A percentile compares a stretch with the other conserved stretches of the same genome.
Conservation (phyloP, 2,113 vertebrate genomes). For the Platycercus adscitus region DNA sequence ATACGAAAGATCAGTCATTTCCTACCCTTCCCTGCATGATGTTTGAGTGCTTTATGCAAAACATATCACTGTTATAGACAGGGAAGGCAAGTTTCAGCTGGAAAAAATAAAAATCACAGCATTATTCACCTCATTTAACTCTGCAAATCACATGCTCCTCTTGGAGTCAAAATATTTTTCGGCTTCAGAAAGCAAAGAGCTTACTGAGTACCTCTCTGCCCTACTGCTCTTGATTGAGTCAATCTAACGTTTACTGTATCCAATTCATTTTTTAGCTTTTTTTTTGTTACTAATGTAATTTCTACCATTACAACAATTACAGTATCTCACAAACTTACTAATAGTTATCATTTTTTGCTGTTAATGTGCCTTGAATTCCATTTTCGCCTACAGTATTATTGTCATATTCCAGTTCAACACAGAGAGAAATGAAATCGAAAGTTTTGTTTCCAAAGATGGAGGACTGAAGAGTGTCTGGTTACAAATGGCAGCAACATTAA, state of each 20-base stretch:
- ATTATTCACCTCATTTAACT: conserved; percentile 69
- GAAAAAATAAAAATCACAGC: conserved; percentile 47
- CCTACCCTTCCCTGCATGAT: background rate
- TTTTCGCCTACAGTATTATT: conserved; percentile 18
- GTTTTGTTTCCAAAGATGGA: conserved; percentile 47
- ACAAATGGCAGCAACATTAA: conserved; percentile 43
- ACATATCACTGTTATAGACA: background rate
- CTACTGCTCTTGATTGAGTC: conserved; percentile 53
- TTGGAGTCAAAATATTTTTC: conserved; percentile 59
- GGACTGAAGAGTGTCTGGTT: conserved; percentile 5
- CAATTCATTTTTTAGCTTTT: conserved; percentile 61
- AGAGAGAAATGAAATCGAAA: conserved; percentile 30
- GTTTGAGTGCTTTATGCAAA: conserved; percentile 53
- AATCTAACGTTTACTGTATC: conserved; percentile 43
- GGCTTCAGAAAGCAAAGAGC: conserved; percentile 42
- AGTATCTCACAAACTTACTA: conserved; percentile 7
- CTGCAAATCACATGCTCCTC: conserved; percentile 56
- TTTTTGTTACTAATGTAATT: conserved; percentile 57
- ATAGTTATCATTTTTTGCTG: conserved; percentile 48
- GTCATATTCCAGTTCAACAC: background rate
- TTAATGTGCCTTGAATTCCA: conserved; percentile 25
- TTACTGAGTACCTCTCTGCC: conserved; percentile 35
- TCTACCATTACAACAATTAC: conserved; percentile 41
- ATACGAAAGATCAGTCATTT: conserved; percentile 25
- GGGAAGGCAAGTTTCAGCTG: conserved; percentile 50